Evolutionary conservation across 2,888 invertebrate genomes (phyloP), one percentile per base, ranked within the genome.

Genomic region (Sinohyriopsis cumingii): DNA sequence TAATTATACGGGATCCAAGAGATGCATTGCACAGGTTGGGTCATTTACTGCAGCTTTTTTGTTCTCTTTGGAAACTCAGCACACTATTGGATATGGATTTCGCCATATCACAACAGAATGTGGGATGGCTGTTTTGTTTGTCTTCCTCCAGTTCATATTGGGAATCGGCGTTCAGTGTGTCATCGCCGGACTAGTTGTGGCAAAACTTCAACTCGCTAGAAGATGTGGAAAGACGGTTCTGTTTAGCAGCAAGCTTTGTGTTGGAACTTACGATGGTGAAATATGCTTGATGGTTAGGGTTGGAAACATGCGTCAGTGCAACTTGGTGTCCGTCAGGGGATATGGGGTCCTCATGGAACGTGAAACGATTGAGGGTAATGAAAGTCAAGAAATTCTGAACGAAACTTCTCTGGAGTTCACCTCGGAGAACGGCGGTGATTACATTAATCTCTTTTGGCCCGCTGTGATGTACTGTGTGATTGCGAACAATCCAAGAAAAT

Each of bases 381-480:
- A 90, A 96, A 97, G 56, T 96, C 97, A 90, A 92, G 95, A 72
- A 91, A 98, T 86, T 96, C 96, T 28, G 95, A 97, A 90, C 95
- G 95, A 91, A 97, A 97, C 91, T 94, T 95, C 87, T 96, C 96
- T 98, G 87, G 94, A 94, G 4, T 96, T 96, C 55, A 96, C 96
- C 83, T 95, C 96, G 0, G 96, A 96, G 84, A 95, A 95, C 20
- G 95, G 95, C 82, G 95, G 96, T 88, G 96, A 97, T 89, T 93
- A 96, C 71, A 93, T 98, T 78, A 97, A 98, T 92, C 96, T 98
- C 89, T 96, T 98, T 82, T 98, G 98, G 98, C 98, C 98, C 4
- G 71, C 78, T 22, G 79, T 81, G 1, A 75, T 81, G 25, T 76
- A 80, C 66, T 78, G 75, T 33, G 72, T 69, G 25, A 73, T 81